These are phyloP conservation scores for Salminus brasiliensis DNA, from an alignment of 2,113 vertebrate genomes.

Conservation along the genomic window DNA sequence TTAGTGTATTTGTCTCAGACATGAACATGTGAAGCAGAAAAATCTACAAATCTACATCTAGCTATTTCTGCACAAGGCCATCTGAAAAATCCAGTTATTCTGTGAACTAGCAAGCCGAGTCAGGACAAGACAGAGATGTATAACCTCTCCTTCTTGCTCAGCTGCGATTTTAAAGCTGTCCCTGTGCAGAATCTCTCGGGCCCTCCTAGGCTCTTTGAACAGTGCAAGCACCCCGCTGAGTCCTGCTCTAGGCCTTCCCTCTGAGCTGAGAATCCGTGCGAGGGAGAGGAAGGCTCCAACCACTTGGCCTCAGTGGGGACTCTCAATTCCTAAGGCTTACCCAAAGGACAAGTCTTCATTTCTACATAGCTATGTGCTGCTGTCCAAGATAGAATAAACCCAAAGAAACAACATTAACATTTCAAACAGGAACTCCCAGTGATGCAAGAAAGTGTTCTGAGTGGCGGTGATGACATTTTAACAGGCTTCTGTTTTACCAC, in stretches of 20 bases:
- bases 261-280: neutral
- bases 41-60: neutral
- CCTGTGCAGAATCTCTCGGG: neutral
- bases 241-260: conserved; percentile 14
- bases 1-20: neutral
- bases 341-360: conserved; percentile 16
- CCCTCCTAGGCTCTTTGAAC: conserved; percentile 5
- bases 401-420: neutral
- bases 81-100: conserved; percentile 9
- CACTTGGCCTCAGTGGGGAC: neutral
- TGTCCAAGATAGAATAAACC: conserved; percentile 20
- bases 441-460: too few relatives aligned
- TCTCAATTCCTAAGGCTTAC: conserved; percentile 16
- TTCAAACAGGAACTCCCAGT: neutral
- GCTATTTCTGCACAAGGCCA: neutral
- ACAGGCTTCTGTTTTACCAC: too few relatives aligned
- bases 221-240: neutral
- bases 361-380: neutral
- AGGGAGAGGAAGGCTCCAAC: neutral
- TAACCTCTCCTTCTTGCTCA: neutral
- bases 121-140: neutral
- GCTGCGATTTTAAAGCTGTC: neutral
- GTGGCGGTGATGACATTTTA: too few relatives aligned
- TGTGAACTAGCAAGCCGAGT: too few relatives aligned
- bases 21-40: neutral